These are phyloP conservation scores for Lepidocolaptes lacrymiger DNA, from an alignment of 2,797 vertebrate species.

Conservation along the genomic window DNA sequence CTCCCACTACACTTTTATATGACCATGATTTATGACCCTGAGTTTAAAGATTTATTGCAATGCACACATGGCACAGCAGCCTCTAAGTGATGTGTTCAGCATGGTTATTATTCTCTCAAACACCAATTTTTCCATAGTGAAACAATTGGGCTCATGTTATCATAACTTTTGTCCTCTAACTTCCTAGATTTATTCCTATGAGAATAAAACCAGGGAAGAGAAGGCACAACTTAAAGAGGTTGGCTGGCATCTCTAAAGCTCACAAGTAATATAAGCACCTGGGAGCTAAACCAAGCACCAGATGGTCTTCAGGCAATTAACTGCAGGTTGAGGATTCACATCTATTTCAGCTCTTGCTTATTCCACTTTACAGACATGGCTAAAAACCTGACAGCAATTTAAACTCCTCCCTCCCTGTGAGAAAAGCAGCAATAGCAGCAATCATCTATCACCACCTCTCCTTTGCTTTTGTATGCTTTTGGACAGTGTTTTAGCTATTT, in stretches of 20 bases:
- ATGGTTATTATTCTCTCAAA: constrained; percentile 1
- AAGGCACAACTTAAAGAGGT: neutral
- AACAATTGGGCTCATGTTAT: neutral
- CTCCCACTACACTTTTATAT: neutral
- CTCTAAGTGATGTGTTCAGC: neutral
- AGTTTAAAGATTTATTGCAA: constrained; percentile 10
- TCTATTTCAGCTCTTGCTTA: neutral
- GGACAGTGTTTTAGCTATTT: neutral
- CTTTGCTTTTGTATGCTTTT: neutral
- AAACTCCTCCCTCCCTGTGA: neutral
- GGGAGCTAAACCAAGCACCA: constrained; percentile 37
- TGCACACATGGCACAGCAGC: neutral
- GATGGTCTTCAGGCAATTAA: constrained; percentile 19
- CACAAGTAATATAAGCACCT: neutral
- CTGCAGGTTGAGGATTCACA: neutral
- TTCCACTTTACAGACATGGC: neutral
- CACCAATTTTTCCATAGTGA: neutral
- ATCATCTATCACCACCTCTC: neutral
- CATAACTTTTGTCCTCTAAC: neutral
- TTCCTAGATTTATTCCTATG: neutral
- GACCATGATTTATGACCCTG: neutral
- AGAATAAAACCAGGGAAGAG: neutral
- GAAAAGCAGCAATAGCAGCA: neutral
- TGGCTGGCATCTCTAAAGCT: neutral
- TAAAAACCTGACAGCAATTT: neutral